A percentile compares a stretch with the other conserved stretches of the same genome.
phyloP scores from a whole-genome alignment of 2,797 vertebrate species.

The Xerus rutilus region DNA sequence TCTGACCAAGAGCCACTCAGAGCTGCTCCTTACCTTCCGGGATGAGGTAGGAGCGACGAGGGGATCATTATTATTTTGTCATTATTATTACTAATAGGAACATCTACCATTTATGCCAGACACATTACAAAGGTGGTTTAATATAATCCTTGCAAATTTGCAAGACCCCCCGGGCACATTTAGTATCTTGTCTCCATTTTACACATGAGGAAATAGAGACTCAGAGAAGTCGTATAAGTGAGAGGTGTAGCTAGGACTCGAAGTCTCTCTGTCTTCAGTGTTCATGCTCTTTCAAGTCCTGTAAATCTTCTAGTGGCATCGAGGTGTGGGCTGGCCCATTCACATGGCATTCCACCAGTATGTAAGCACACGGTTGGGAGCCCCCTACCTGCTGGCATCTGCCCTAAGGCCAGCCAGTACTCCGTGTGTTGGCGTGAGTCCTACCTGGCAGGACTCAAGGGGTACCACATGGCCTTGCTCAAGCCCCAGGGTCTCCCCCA shows the following conservation, averaged over 20 bases:
- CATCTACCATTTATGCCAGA: neutral
- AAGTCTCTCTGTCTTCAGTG: neutral
- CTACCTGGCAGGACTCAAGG: neutral
- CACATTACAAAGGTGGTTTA: neutral
- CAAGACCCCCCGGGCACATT: neutral
- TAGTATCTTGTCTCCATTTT: conserved; percentile 38
- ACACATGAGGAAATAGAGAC: conserved; percentile 54
- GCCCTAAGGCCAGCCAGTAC: neutral
- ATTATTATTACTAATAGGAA: neutral
- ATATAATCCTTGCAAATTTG: neutral
- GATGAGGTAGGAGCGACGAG: neutral
- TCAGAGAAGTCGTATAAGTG: conserved; percentile 12
- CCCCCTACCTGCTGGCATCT: neutral
- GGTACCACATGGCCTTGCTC: neutral
- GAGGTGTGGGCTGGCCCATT: neutral
- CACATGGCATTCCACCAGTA: neutral
- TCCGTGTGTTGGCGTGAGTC: neutral
- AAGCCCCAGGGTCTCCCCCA: neutral
- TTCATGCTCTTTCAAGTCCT: neutral
- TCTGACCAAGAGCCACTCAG: conserved; percentile 22
- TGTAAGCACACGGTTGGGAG: neutral
- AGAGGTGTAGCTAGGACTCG: neutral
- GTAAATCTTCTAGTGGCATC: neutral
- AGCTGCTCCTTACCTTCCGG: conserved; percentile 19
- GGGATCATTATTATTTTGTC: neutral